Percentiles rank a stretch among this genome's conserved stretches.
phyloP scores from a whole-genome alignment of 1,140 invertebrate genomes.

The Acromyrmex echinatior region DNA sequence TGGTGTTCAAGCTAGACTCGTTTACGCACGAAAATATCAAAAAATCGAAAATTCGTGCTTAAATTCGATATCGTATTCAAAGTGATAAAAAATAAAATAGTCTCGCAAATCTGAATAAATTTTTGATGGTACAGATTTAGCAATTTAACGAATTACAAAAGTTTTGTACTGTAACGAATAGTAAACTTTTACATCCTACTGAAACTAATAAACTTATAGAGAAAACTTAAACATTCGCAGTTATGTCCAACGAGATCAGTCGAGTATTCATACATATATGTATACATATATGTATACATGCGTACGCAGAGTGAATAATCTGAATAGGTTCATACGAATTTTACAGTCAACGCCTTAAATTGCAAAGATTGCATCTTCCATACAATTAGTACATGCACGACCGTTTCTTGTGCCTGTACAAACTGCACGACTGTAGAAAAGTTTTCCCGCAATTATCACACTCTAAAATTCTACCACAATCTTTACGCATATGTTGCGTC shows the following conservation, averaged over 20 bases:
- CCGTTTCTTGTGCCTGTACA: slow-evolving; percentile 78
- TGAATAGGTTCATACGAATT: neutral
- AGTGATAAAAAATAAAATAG: neutral
- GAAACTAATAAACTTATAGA: neutral
- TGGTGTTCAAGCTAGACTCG: neutral
- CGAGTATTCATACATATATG: neutral
- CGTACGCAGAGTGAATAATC: neutral
- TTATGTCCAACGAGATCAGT: neutral
- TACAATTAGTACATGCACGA: neutral
- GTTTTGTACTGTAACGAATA: too few relatives aligned
- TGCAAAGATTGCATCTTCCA: neutral
- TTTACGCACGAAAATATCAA: neutral
- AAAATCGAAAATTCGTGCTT: neutral
- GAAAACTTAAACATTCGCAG: neutral
- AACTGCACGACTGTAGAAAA: slow-evolving; percentile 82
- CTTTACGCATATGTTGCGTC: slow-evolving; percentile 74
- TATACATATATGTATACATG: neutral
- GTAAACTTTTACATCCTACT: neutral
- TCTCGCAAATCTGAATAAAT: neutral
- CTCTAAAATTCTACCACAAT: slow-evolving; percentile 76
- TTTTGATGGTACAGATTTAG: neutral
- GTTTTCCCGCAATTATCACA: slow-evolving; percentile 83
- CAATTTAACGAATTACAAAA: neutral
- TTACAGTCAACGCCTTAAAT: neutral
- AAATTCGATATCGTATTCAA: neutral